Percentiles rank a stretch among this genome's conserved stretches.
phyloP scores from a whole-genome alignment of 2,888 invertebrate genomes.

The Leptinotarsa peninsularis region DNA sequence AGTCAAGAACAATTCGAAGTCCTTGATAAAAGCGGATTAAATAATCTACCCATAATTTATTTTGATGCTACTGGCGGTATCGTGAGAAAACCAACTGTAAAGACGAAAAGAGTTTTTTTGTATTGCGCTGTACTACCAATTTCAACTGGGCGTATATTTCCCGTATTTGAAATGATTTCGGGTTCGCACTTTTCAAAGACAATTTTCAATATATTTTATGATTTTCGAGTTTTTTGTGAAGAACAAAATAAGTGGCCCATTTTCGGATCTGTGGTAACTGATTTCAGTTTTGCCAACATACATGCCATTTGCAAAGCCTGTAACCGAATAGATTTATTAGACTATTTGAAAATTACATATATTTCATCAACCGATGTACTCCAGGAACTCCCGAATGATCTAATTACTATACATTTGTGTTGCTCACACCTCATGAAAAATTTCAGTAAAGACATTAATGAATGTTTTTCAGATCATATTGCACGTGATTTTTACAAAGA shows the following conservation, averaged over 20 bases:
- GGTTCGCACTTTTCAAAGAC: not conserved
- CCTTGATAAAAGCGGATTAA: constrained; percentile 1
- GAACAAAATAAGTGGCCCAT: not conserved
- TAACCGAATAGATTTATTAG: not conserved
- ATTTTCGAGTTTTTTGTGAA: not conserved
- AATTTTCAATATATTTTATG: not conserved
- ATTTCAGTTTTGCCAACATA: not conserved
- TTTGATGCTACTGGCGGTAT: constrained; percentile 10
- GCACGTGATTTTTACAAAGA: constrained; percentile 13
- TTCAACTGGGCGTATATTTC: constrained; percentile 10
- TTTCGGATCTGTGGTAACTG: not conserved
- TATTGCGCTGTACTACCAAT: constrained; percentile 10
- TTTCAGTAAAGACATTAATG: constrained; percentile 10
- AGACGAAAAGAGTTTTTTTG: constrained; percentile 8
- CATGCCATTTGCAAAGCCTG: constrained; percentile 1
- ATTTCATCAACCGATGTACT: not conserved
- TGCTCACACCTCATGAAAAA: constrained; percentile 3
- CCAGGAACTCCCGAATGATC: not conserved
- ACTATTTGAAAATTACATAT: not conserved
- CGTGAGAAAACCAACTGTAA: not conserved
- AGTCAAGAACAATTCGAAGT: not conserved
- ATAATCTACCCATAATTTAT: not conserved
- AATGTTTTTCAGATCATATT: not conserved
- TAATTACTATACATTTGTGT: constrained; percentile 10
- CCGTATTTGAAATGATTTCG: not conserved